These are phyloP conservation scores for Pachliopta kotzebuea DNA, from an alignment of 2,888 invertebrate genomes.

Conservation along the genomic window DNA sequence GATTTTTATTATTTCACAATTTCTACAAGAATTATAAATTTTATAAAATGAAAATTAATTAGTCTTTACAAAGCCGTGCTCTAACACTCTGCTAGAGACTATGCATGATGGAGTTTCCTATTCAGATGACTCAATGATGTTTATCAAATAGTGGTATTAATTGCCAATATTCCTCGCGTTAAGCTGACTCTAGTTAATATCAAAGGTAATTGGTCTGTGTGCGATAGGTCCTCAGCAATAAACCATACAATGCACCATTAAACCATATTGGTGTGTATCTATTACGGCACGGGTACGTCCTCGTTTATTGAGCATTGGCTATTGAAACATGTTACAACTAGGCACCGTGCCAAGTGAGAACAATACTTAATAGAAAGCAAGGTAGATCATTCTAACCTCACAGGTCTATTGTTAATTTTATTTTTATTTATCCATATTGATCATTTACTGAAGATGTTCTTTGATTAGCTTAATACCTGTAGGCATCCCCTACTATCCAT, in stretches of 20 bases:
- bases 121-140: no score
- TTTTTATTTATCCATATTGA: neutral
- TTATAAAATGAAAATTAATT: no score
- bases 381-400: constrained; percentile 4
- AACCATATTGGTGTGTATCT: constrained; percentile 19
- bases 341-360: constrained; percentile 12
- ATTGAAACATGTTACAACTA: constrained; percentile 25
- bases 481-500: no score
- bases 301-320: constrained; percentile 25
- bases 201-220: constrained; percentile 1
- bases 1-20: no score
- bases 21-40: no score
- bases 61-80: no score
- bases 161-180: neutral
- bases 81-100: neutral
- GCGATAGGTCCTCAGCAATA: constrained; percentile 2
- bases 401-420: neutral
- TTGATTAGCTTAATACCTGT: no score
- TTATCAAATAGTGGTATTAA: neutral
- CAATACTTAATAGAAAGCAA: constrained; percentile 17
- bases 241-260: constrained; percentile 14
- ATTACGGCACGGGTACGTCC: constrained; percentile 11
- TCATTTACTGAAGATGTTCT: neutral
- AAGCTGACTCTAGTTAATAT: neutral
- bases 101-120: neutral